Percentiles rank a stretch among this genome's conserved stretches.
Conservation (phyloP, 2,113 vertebrate species). For the Marmota flaviventris region DNA sequence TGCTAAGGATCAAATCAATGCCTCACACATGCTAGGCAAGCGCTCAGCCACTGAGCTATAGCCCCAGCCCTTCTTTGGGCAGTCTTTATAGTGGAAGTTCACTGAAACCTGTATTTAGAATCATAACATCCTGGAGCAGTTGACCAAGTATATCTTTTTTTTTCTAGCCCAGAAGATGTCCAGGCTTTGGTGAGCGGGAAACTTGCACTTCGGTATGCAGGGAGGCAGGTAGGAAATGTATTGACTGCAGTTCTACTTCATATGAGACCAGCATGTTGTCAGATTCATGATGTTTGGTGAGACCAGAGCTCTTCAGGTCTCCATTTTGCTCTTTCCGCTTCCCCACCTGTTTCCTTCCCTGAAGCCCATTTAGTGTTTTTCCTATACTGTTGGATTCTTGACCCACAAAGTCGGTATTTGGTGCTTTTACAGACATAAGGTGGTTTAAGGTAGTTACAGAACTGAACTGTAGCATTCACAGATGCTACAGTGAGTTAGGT, state of each 20-base stretch:
- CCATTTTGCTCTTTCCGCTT: neutral
- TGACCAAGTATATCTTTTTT: constrained; percentile 59
- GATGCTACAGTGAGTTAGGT: neutral
- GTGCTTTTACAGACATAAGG: neutral
- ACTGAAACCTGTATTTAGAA: constrained; percentile 38
- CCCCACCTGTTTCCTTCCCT: fast-evolving
- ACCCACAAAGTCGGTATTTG: constrained; percentile 21
- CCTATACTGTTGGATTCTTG: constrained; percentile 29
- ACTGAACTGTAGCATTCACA: constrained; percentile 13
- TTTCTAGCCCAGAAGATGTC: constrained; percentile 96
- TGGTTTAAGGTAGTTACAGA: constrained; percentile 32
- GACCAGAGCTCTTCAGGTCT: neutral
- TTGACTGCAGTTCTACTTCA: neutral
- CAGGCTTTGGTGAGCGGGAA: constrained; percentile 98
- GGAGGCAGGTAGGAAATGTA: constrained; percentile 92
- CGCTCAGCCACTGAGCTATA: too few relatives aligned
- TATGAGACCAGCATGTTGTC: neutral
- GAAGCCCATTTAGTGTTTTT: neutral
- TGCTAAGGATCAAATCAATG: too few relatives aligned
- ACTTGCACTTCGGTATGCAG: constrained; percentile 95
- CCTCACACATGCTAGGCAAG: too few relatives aligned
- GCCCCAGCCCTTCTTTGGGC: neutral
- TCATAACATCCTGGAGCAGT: neutral
- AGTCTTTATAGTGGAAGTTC: constrained; percentile 3
- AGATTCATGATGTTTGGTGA: neutral